A percentile compares a stretch with the other conserved stretches of the same genome.
These are phyloP conservation scores for Nesidiocoris tenuis DNA, from an alignment of 2,888 invertebrate genomes.

Conservation along the genomic window DNA sequence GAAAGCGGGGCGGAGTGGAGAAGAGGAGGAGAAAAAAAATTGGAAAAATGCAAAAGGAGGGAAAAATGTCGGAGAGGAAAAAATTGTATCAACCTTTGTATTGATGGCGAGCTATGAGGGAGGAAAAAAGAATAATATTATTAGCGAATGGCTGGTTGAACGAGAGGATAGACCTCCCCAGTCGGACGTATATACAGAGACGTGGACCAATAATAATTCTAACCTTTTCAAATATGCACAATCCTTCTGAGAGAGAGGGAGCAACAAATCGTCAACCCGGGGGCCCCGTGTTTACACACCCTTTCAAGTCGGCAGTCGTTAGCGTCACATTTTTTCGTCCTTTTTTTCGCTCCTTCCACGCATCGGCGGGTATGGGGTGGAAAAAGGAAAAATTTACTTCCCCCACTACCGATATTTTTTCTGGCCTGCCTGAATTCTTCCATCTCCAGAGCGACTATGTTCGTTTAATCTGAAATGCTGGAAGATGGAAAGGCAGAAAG, in stretches of 20 bases:
- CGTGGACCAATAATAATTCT: conserved; percentile 37
- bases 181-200: not conserved
- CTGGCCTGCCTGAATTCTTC: not conserved
- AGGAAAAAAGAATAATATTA: conserved; percentile 36
- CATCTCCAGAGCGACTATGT: conserved; percentile 5
- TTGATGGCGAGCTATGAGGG: conserved; percentile 13
- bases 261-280: not conserved
- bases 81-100: conserved; percentile 39
- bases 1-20: not conserved
- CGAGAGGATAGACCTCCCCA: not conserved
- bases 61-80: too few species aligned
- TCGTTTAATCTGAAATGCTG: conserved; percentile 29
- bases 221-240: conserved; percentile 41
- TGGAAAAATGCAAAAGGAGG: too few species aligned
- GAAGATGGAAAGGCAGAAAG: not conserved
- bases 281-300: conserved; percentile 29
- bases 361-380: not conserved
- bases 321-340: conserved; percentile 36
- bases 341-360: not conserved
- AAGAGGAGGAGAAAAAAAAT: conserved; percentile 2
- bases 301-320: conserved; percentile 39
- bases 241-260: conserved; percentile 26
- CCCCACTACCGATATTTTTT: conserved; percentile 11
- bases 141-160: conserved; percentile 19
- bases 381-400: conserved; percentile 8